These are phyloP conservation scores for Drosophila pachea DNA, from an alignment of 1,140 invertebrate species.

Conservation along the genomic window DNA sequence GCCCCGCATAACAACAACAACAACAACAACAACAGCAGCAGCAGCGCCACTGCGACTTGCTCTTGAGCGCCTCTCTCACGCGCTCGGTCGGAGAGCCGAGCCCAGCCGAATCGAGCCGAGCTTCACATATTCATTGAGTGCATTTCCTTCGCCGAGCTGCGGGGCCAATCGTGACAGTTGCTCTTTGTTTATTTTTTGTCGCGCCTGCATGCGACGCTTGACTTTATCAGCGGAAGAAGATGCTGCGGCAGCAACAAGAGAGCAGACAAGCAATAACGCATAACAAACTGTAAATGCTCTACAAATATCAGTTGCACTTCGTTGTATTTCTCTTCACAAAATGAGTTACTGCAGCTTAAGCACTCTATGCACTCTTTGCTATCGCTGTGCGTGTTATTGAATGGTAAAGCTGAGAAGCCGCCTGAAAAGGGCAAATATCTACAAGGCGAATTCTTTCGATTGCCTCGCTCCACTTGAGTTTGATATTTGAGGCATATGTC, in stretches of 20 bases:
- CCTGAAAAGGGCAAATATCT: too few relatives aligned
- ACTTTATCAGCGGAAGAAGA: slow-evolving; percentile 17
- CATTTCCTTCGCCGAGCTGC: slow-evolving; percentile 20
- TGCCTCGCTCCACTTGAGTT: neutral
- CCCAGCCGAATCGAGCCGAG: neutral
- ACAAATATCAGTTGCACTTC: too few relatives aligned
- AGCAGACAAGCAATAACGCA: neutral
- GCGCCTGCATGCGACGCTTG: slow-evolving; percentile 23
- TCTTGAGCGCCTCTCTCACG: slow-evolving; percentile 3
- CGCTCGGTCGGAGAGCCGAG: neutral
- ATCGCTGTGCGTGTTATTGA: neutral
- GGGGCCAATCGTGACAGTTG: slow-evolving; percentile 8
- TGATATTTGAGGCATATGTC: neutral
- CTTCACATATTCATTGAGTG: neutral
- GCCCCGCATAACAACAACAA: slow-evolving; percentile 28
- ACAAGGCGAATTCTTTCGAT: neutral
- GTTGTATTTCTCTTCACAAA: too few relatives aligned
- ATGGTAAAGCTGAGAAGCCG: too few relatives aligned
- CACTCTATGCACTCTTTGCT: too few relatives aligned
- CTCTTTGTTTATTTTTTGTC: neutral
- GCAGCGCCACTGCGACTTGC: slow-evolving; percentile 1
- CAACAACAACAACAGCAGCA: slow-evolving; percentile 4
- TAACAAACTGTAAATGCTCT: too few relatives aligned
- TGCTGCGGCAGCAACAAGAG: neutral
- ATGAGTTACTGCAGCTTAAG: too few relatives aligned